These are phyloP conservation scores for Adelosebastes latens DNA, from an alignment of 2,797 vertebrate genomes.

Conservation along the genomic window DNA sequence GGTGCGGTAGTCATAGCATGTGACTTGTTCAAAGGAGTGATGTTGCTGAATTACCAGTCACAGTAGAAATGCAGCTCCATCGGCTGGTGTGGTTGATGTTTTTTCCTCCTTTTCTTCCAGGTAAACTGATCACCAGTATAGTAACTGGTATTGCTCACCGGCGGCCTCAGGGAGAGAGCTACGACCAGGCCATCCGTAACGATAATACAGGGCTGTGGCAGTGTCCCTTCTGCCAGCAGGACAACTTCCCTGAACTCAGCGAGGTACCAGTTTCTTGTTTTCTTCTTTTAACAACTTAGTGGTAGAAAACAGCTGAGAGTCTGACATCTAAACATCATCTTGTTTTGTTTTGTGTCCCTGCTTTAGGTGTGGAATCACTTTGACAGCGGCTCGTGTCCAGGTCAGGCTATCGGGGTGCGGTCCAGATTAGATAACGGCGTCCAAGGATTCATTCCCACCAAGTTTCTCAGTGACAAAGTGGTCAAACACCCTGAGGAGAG, in stretches of 20 bases:
- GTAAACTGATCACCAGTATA: constrained; percentile 95
- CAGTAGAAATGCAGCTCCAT: background rate
- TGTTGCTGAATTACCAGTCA: too few relatives aligned
- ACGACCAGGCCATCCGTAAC: constrained; percentile 97
- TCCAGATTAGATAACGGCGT: constrained; percentile 95
- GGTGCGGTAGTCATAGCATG: background rate
- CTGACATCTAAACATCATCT: background rate
- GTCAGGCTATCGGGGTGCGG: constrained; percentile 97
- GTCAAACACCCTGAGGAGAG: constrained; percentile 98
- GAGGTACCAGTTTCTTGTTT: constrained; percentile 86
- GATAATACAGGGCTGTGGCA: constrained; percentile 97
- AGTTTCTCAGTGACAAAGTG: constrained; percentile 98
- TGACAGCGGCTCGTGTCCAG: constrained; percentile 97
- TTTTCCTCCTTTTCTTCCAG: constrained; percentile 56
- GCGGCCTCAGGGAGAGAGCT: constrained; percentile 96
- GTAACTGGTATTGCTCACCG: constrained; percentile 98
- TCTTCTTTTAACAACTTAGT: background rate
- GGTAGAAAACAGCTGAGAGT: background rate
- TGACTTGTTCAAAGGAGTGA: background rate
- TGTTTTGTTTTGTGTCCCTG: background rate
- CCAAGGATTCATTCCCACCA: constrained; percentile 97
- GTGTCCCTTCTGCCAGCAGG: constrained; percentile 98
- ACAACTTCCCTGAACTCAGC: constrained; percentile 98
- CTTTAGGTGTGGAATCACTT: constrained; percentile 99
- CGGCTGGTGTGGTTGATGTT: background rate